Evolutionary conservation across 1,140 invertebrate species (phyloP).

Genomic region (Druon quercuslanigerum): DNA sequence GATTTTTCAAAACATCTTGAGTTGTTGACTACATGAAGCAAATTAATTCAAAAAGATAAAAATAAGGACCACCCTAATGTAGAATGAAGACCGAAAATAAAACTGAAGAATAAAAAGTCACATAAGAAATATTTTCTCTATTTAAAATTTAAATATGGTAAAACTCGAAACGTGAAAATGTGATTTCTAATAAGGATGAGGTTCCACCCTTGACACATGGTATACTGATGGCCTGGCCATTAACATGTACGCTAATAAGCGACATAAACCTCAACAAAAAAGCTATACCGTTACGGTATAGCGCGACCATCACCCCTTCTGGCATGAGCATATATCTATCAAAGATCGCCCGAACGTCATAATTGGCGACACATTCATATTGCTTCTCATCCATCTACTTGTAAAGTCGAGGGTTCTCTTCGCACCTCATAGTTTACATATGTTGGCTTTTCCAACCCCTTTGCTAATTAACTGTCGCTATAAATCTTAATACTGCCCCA

Average conservation of each 20-base stretch:
- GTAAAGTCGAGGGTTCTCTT: constrained; percentile 54
- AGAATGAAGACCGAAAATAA: too few relatives aligned
- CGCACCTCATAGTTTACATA: constrained; percentile 48
- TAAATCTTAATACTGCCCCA: constrained; percentile 56
- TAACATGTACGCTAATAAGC: constrained; percentile 52
- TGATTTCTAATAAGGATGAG: background rate
- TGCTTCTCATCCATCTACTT: constrained; percentile 34
- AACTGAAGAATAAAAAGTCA: too few relatives aligned
- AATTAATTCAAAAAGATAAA: too few relatives aligned
- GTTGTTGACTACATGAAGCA: too few relatives aligned
- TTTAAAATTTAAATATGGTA: too few relatives aligned
- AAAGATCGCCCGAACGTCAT: constrained; percentile 56
- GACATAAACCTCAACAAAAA: constrained; percentile 42
- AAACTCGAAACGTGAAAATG: background rate
- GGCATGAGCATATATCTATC: constrained; percentile 50
- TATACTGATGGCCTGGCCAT: constrained; percentile 28
- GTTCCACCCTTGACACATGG: constrained; percentile 39
- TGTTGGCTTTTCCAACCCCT: constrained; percentile 45
- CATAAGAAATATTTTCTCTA: too few relatives aligned
- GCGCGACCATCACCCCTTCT: constrained; percentile 25
- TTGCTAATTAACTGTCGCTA: constrained; percentile 64
- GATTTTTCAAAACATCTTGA: too few relatives aligned
- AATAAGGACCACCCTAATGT: too few relatives aligned
- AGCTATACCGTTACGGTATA: background rate
- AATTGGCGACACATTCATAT: constrained; percentile 62